Conservation (phyloP, 2,888 invertebrate genomes). For the Ophioninae sp. region DNA sequence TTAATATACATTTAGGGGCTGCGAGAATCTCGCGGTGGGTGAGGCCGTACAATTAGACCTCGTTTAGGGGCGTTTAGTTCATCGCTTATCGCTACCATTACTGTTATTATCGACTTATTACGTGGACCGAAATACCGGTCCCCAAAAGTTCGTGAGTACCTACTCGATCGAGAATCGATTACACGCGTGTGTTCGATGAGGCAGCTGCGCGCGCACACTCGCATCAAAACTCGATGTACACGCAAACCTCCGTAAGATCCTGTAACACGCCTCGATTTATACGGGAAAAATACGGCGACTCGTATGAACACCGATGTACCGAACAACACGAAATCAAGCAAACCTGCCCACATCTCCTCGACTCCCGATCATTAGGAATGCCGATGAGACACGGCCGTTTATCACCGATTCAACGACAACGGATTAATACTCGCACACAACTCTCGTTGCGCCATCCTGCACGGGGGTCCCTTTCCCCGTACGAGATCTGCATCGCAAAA, state of each 20-base stretch:
- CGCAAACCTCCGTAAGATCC: constrained; percentile 40
- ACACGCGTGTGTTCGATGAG: neutral
- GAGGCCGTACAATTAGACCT: constrained; percentile 77
- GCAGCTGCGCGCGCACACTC: constrained; percentile 1
- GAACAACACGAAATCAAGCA: constrained; percentile 15
- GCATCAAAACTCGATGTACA: neutral
- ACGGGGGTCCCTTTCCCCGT: constrained; percentile 25
- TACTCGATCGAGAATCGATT: neutral
- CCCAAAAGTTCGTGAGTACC: constrained; percentile 63
- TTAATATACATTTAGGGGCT: constrained; percentile 40
- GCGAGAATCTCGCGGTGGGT: constrained; percentile 56
- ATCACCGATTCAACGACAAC: constrained; percentile 57
- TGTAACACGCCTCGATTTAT: constrained; percentile 38
- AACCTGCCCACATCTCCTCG: constrained; percentile 2
- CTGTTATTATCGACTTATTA: constrained; percentile 81
- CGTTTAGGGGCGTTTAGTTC: constrained; percentile 79
- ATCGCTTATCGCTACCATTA: constrained; percentile 78
- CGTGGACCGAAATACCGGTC: constrained; percentile 67
- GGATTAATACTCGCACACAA: neutral
- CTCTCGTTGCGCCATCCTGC: neutral
- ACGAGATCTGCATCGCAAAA: constrained; percentile 49
- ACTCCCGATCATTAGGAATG: constrained; percentile 58
- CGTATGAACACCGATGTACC: constrained; percentile 3
- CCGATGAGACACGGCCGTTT: constrained; percentile 46
- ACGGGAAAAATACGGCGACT: constrained; percentile 10